Conservation (phyloP, 2,113 vertebrate genomes). For the Tachysurus vachellii region DNA sequence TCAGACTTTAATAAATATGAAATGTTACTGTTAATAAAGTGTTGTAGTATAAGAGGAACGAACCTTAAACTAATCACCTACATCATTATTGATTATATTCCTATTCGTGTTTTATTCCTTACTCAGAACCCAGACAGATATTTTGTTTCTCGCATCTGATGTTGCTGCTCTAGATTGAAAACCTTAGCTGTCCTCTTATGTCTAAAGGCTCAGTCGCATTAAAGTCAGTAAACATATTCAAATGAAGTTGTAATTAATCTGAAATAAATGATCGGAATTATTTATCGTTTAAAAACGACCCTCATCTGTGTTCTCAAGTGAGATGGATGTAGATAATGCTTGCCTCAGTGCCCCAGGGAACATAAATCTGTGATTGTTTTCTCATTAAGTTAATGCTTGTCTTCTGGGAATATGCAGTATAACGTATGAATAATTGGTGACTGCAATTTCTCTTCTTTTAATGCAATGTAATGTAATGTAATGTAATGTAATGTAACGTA, state of each 20-base stretch:
- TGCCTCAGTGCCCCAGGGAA: slow-evolving; percentile 17
- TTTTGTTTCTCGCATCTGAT: neutral
- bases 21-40: neutral
- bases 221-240: neutral
- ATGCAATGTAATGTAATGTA: neutral
- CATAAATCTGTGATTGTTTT: slow-evolving; percentile 33
- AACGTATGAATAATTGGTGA: neutral
- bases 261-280: neutral
- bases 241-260: slow-evolving; percentile 4
- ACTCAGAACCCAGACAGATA: neutral
- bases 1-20: neutral
- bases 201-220: neutral
- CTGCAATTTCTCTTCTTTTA: neutral
- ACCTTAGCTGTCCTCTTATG: neutral
- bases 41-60: neutral
- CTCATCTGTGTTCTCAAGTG: slow-evolving; percentile 13
- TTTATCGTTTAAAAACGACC: slow-evolving; percentile 3
- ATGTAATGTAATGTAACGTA: neutral
- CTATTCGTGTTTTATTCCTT: neutral
- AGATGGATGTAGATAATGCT: slow-evolving; percentile 18
- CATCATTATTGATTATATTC: neutral
- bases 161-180: neutral
- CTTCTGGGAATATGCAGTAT: slow-evolving; percentile 9
- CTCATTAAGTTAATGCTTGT: slow-evolving; percentile 22
- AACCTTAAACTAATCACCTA: neutral